phyloP scores from a whole-genome alignment of 2,888 invertebrate genomes.

The Nemoura dubitans region DNA sequence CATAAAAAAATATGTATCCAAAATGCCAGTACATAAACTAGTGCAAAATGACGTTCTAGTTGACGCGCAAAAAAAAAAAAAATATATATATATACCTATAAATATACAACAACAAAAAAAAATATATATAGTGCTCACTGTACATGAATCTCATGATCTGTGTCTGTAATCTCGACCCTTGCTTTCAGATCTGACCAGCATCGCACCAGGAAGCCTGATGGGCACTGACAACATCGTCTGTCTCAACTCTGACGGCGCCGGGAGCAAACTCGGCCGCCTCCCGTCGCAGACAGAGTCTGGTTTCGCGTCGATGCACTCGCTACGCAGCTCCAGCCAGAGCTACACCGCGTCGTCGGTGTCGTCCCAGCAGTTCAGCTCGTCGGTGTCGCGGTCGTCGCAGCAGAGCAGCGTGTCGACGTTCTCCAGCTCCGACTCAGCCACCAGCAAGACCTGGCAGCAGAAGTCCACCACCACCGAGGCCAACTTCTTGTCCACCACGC shows the following conservation, averaged over 20 bases:
- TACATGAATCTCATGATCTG: too few species aligned
- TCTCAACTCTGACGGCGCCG: neutral
- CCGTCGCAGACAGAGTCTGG: slow-evolving; percentile 65
- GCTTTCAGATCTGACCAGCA: slow-evolving; percentile 23
- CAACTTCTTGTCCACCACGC: slow-evolving; percentile 42
- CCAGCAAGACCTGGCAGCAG: slow-evolving; percentile 46
- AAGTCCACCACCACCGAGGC: slow-evolving; percentile 42
- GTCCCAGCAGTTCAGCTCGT: slow-evolving; percentile 49
- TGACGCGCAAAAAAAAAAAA: too few species aligned
- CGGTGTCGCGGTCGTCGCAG: slow-evolving; percentile 66
- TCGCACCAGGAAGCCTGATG: neutral
- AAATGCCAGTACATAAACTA: too few species aligned
- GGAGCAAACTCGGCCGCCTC: neutral
- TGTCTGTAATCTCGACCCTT: too few species aligned
- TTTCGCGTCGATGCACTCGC: slow-evolving; percentile 71
- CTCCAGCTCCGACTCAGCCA: slow-evolving; percentile 45
- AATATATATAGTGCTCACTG: too few species aligned
- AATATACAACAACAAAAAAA: too few species aligned
- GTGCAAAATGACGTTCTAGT: too few species aligned
- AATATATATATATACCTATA: too few species aligned
- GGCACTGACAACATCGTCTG: neutral
- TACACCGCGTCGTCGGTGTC: slow-evolving; percentile 58
- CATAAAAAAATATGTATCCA: too few species aligned
- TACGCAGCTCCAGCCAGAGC: slow-evolving; percentile 70
- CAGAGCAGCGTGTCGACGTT: slow-evolving; percentile 59